phyloP scores from a whole-genome alignment of 2,888 invertebrate genomes.

The Cantharis rufa region DNA sequence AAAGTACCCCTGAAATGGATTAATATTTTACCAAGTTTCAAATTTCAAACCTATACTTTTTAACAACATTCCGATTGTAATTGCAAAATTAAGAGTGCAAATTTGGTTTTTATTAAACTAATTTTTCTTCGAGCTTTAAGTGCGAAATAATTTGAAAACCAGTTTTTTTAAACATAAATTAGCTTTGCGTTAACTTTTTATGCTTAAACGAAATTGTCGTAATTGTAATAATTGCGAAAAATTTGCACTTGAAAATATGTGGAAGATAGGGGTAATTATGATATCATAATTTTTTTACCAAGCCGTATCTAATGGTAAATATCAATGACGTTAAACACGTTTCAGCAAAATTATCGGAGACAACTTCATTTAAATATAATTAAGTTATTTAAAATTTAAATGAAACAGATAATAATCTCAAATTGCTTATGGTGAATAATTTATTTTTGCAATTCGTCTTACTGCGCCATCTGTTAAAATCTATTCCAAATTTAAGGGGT shows the following conservation, averaged over 20 bases:
- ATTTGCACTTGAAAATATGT: background rate
- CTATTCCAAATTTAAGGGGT: slow-evolving; percentile 20
- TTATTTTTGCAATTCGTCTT: slow-evolving; percentile 2
- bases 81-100: background rate
- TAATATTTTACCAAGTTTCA: background rate
- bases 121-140: background rate
- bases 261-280: background rate
- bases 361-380: background rate
- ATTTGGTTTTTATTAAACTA: background rate
- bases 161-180: background rate
- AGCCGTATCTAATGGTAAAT: background rate
- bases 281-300: background rate
- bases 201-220: background rate
- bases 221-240: background rate
- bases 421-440: background rate
- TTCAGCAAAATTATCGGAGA: background rate
- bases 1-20: background rate
- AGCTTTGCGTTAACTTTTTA: background rate
- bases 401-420: background rate
- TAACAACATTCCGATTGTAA: background rate
- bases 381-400: background rate
- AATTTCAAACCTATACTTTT: background rate
- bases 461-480: slow-evolving; percentile 25
- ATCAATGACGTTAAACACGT: background rate
- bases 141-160: background rate